phyloP scores from a whole-genome alignment of 2,797 vertebrate genomes.

The Poecilia velifera region DNA sequence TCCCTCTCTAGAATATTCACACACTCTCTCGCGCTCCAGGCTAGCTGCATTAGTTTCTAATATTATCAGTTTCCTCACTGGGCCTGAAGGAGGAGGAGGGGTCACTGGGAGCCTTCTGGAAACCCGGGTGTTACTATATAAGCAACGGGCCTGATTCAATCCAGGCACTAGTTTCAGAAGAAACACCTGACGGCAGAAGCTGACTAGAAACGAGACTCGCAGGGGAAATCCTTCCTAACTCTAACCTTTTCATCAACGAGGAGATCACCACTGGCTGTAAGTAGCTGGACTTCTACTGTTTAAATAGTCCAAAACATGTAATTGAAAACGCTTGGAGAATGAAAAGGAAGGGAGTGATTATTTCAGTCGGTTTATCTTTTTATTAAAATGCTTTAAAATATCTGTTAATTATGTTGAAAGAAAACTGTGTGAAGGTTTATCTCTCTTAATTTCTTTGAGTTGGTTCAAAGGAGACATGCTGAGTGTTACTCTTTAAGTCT shows the following conservation, averaged over 20 bases:
- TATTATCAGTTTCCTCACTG: conserved; percentile 69
- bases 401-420: not conserved
- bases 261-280: conserved; percentile 48
- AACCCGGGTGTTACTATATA: conserved; percentile 57
- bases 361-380: not conserved
- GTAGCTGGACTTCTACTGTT: conserved; percentile 15
- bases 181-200: conserved; percentile 30
- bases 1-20: conserved; percentile 69
- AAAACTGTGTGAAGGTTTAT: not conserved
- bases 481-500: not conserved
- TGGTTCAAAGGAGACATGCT: not conserved
- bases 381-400: not conserved
- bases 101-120: conserved; percentile 64
- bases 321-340: not conserved
- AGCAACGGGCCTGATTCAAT: conserved; percentile 36
- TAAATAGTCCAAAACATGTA: not conserved
- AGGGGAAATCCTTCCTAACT: conserved; percentile 20
- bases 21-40: conserved; percentile 16
- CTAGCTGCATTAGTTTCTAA: conserved; percentile 61
- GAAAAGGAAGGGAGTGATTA: not conserved
- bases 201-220: conserved; percentile 14
- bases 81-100: conserved; percentile 7
- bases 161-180: conserved; percentile 40
- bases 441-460: not conserved
- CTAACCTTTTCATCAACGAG: conserved; percentile 13